phyloP scores from a whole-genome alignment of 1,140 invertebrate species.

The Stratiolaelaps scimitus region DNA sequence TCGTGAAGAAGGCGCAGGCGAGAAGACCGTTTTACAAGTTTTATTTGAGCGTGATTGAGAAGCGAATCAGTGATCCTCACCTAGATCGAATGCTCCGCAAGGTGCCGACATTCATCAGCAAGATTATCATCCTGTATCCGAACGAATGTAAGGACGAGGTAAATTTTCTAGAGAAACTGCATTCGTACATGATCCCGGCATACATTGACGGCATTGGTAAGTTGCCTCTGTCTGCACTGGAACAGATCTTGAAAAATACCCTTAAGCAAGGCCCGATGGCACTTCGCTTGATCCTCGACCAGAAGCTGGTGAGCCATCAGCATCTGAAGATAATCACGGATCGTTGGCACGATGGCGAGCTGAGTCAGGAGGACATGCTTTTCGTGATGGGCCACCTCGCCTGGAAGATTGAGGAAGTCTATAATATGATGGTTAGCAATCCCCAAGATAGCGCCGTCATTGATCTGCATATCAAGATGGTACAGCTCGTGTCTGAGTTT shows the following conservation, averaged over 20 bases:
- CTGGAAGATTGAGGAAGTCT: constrained; percentile 15
- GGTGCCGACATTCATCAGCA: constrained; percentile 12
- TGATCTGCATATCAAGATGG: not conserved
- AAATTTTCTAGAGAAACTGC: constrained; percentile 3
- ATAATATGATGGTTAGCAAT: not conserved
- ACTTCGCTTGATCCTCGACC: constrained; percentile 9
- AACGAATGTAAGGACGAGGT: constrained; percentile 1
- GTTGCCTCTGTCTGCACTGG: constrained; percentile 4
- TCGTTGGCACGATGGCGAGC: not conserved
- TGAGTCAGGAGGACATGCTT: not conserved
- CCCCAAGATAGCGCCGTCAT: not conserved
- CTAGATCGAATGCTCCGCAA: constrained; percentile 10
- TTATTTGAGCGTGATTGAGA: not conserved
- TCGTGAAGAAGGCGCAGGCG: constrained; percentile 3
- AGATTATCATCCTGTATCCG: constrained; percentile 12
- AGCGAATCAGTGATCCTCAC: not conserved
- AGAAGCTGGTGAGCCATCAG: not conserved
- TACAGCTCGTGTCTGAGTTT: not conserved
- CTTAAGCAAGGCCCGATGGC: constrained; percentile 4
- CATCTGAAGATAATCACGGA: constrained; percentile 17
- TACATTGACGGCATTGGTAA: not conserved
- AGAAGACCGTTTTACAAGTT: constrained; percentile 21
- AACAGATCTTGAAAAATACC: not conserved
- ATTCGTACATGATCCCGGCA: constrained; percentile 24
- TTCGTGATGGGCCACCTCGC: constrained; percentile 5